These are phyloP conservation scores for Eleutherodactylus coqui DNA, from an alignment of 2,797 vertebrate species.

Conservation along the genomic window DNA sequence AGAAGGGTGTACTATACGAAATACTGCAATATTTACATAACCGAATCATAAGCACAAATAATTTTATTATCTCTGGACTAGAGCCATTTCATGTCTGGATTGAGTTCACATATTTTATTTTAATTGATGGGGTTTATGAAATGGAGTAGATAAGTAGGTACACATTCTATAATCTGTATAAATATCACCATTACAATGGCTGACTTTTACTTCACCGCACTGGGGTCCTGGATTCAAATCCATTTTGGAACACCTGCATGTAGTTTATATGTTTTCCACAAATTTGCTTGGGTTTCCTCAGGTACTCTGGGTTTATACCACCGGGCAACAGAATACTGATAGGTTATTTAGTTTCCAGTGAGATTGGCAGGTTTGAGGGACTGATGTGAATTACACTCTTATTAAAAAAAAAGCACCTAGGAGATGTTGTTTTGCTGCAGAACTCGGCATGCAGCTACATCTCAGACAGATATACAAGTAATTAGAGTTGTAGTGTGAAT, in stretches of 20 bases:
- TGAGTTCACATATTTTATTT: neutral
- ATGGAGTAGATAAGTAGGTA: neutral
- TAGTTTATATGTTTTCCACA: neutral
- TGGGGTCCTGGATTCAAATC: neutral
- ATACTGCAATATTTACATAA: too few relatives aligned
- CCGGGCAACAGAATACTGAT: too few relatives aligned
- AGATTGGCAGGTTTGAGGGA: neutral
- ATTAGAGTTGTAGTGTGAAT: too few relatives aligned
- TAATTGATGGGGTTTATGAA: neutral
- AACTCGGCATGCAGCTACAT: too few relatives aligned
- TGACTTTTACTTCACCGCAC: neutral
- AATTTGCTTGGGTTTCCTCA: neutral
- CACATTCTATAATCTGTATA: neutral
- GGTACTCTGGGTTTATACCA: neutral
- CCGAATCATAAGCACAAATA: neutral
- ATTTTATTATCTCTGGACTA: neutral
- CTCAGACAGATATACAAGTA: too few relatives aligned
- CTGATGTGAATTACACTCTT: neutral
- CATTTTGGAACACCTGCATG: neutral
- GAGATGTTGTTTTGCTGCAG: too few relatives aligned
- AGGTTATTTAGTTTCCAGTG: too few relatives aligned
- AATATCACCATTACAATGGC: neutral
- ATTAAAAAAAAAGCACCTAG: too few relatives aligned
- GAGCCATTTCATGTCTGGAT: neutral
- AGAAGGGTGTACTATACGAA: too few relatives aligned